Percentiles rank a stretch among this genome's conserved stretches.
Conservation (phyloP, 2,797 vertebrate genomes). For the Leptoclinus maculatus region DNA sequence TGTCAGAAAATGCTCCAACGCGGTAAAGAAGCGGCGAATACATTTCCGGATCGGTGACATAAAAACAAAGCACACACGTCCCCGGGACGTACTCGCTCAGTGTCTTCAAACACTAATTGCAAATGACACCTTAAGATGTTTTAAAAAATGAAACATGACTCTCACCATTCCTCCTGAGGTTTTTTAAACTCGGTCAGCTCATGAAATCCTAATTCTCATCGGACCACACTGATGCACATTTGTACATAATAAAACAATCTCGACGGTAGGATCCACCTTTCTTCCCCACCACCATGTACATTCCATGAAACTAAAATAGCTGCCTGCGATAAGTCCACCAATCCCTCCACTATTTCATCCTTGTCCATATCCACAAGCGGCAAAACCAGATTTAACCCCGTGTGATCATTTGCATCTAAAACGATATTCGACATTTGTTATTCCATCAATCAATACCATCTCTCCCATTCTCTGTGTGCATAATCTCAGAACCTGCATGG, state of each 20-base stretch:
- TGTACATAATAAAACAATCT: slow-evolving; percentile 42
- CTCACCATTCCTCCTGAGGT: slow-evolving; percentile 28
- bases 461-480: slow-evolving; percentile 72
- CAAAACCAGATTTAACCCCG: slow-evolving; percentile 63
- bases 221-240: slow-evolving; percentile 15
- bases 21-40: slow-evolving; percentile 29
- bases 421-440: slow-evolving; percentile 86
- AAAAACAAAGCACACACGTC: slow-evolving; percentile 54
- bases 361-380: slow-evolving; percentile 66
- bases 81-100: slow-evolving; percentile 39
- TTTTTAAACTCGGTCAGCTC: slow-evolving; percentile 45
- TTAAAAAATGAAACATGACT: slow-evolving; percentile 47
- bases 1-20: slow-evolving; percentile 51
- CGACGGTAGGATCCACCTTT: slow-evolving; percentile 28
- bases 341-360: slow-evolving; percentile 72
- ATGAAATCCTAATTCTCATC: slow-evolving; percentile 43
- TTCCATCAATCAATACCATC: slow-evolving; percentile 87
- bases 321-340: slow-evolving; percentile 72
- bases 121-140: slow-evolving; percentile 52
- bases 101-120: slow-evolving; percentile 60
- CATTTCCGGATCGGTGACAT: slow-evolving; percentile 49
- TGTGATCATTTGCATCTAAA: slow-evolving; percentile 88
- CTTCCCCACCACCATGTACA: slow-evolving; percentile 44
- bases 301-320: slow-evolving; percentile 74
- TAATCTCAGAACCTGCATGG: slow-evolving; percentile 84